A percentile compares a stretch with the other conserved stretches of the same genome.
These are phyloP conservation scores for Lobophora halterata DNA, from an alignment of 2,888 invertebrate species.

Conservation along the genomic window DNA sequence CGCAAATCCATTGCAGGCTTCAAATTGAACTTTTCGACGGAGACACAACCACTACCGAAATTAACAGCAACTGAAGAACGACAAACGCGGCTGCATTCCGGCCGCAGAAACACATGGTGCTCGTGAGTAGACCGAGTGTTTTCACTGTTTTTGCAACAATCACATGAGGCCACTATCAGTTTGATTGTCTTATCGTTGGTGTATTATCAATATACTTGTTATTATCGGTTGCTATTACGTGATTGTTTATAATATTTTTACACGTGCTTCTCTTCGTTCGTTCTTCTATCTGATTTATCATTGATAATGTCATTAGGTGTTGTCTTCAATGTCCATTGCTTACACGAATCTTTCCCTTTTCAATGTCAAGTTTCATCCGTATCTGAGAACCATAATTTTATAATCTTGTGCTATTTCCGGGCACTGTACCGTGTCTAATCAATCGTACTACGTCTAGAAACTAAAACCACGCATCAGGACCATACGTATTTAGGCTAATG, in stretches of 20 bases:
- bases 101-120: conserved; percentile 78
- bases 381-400: no score
- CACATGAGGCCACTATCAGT: conserved; percentile 10
- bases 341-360: background rate
- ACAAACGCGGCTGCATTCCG: conserved; percentile 54
- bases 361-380: conserved; percentile 10
- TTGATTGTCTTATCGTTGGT: conserved; percentile 41
- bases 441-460: no score
- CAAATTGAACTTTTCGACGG: conserved; percentile 53
- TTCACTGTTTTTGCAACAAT: conserved; percentile 14
- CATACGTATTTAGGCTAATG: no score
- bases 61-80: conserved; percentile 43
- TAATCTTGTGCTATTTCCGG: no score
- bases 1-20: conserved; percentile 72
- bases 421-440: no score
- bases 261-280: conserved; percentile 34
- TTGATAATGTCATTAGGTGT: conserved; percentile 28
- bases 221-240: conserved; percentile 45
- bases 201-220: conserved; percentile 45
- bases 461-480: no score
- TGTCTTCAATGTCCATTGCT: conserved; percentile 2
- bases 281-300: conserved; percentile 32
- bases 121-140: conserved; percentile 63
- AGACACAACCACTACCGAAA: conserved; percentile 43
- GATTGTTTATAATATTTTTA: conserved; percentile 41